Base-by-base conservation (phyloP, 2,113 vertebrate species). In the Scatophagus argus region DNA sequence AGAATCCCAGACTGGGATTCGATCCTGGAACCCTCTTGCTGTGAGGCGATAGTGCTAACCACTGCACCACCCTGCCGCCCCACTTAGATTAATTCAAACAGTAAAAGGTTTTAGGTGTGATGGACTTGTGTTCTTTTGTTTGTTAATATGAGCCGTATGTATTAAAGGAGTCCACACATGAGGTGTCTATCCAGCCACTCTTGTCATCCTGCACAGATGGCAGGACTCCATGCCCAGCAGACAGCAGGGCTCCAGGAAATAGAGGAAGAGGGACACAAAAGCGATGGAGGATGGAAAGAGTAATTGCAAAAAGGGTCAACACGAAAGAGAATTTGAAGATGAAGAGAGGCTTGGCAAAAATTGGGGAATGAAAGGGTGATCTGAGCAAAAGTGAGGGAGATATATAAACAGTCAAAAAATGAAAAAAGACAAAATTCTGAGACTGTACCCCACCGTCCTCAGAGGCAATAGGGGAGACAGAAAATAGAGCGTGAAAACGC, bases 181-280 rank as follows among this genome's bases (percentile, higher is more conserved):
- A 86, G 67, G 39, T 27, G 38, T 55, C 56, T 73, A 70, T 73
- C 56, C 39, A 67, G 60, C 64, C 71, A 74, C 44, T 81, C 44
- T 41, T 78, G 83, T 74, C 73, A 80, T 74, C 63, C 51, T 71
- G 80, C 85, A 90, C 90, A 92, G 89, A 92, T 91, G 89, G 91
- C 69, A 67, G 84, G 79, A 89, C 85, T 66, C 69, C 43, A 67
- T 81, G 86, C 86, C 79, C 66, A 78, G 79, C 74, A 84, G 81
- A 78, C 86, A 85, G 84, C 78, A 59, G 88, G 83, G 69, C 75
- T 84, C 77, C 83, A 36, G 70, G 84, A 84, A 81, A 82, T 55
- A 69, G 55, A 86, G 69, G 49, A 54, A 73, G 66, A 86, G 46
- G 55, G 41, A 68, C 3, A 72, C 77, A 65, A 73, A 79, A 43